Conservation (phyloP, 2,888 invertebrate species). For the Digitonthophagus gazella region DNA sequence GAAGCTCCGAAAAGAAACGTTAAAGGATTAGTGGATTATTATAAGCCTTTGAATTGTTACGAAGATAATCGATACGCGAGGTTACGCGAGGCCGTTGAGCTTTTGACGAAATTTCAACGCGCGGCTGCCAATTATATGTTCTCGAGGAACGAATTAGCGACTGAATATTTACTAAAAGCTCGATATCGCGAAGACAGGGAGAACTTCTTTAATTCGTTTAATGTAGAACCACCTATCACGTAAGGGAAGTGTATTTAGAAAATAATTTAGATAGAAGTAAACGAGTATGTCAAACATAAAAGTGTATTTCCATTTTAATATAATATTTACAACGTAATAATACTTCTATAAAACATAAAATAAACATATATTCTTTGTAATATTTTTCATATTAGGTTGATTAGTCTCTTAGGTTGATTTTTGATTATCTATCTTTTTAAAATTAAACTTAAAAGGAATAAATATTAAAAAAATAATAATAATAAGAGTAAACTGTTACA, state of each 20-base stretch:
- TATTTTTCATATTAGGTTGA: too few relatives aligned
- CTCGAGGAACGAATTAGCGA: conserved; percentile 49
- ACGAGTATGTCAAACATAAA: too few relatives aligned
- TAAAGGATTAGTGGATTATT: conserved; percentile 35
- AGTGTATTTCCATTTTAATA: too few relatives aligned
- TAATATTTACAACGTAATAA: too few relatives aligned
- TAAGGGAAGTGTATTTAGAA: conserved; percentile 22
- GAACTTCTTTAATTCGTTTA: conserved; percentile 53
- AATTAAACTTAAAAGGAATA: too few relatives aligned
- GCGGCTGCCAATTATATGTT: conserved; percentile 50
- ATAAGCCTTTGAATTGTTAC: conserved; percentile 38
- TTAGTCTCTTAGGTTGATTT: too few relatives aligned
- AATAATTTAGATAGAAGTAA: conserved; percentile 23
- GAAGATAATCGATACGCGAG: conserved; percentile 44
- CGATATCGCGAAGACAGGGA: conserved; percentile 55
- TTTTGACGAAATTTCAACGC: conserved; percentile 50
- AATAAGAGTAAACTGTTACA: too few relatives aligned
- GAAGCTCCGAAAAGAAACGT: not conserved
- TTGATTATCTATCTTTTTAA: too few relatives aligned
- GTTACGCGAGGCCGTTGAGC: conserved; percentile 44
- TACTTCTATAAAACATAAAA: too few relatives aligned
- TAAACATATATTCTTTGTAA: too few relatives aligned
- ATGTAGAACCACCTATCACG: conserved; percentile 41
- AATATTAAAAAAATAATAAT: too few relatives aligned
- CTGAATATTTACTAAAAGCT: conserved; percentile 55